Conservation (phyloP, 1,140 invertebrate genomes). For the Onthophagus taurus region DNA sequence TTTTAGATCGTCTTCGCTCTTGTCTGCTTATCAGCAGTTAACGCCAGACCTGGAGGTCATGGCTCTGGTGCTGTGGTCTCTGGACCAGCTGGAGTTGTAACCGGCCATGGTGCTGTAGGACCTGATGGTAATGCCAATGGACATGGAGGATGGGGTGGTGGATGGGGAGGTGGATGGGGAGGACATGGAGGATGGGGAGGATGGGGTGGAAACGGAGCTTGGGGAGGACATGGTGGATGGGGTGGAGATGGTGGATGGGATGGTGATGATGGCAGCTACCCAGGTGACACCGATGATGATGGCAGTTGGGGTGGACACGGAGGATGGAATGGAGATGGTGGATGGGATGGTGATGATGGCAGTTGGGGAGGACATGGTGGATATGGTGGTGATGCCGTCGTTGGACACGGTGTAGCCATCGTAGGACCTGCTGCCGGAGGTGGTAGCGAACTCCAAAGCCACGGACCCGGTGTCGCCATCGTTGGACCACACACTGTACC, state of each 20-base stretch:
- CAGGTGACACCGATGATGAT: background rate
- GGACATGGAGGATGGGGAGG: slow-evolving; percentile 8
- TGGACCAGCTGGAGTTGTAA: slow-evolving; percentile 10
- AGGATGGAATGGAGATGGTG: slow-evolving; percentile 2
- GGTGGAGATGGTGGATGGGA: slow-evolving; percentile 8
- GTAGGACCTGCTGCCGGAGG: slow-evolving; percentile 8
- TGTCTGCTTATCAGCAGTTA: slow-evolving; percentile 17
- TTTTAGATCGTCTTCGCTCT: slow-evolving; percentile 14
- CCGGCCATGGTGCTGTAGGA: slow-evolving; percentile 9
- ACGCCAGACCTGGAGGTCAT: slow-evolving; percentile 18
- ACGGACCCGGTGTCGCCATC: slow-evolving; percentile 22
- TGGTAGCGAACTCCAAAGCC: slow-evolving; percentile 12
- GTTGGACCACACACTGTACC: slow-evolving; percentile 26
- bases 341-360: slow-evolving; percentile 4
- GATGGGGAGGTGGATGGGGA: slow-evolving; percentile 12
- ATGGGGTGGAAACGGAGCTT: slow-evolving; percentile 9
- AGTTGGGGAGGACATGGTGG: slow-evolving; percentile 8
- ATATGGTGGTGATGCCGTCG: slow-evolving; percentile 13
- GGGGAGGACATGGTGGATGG: slow-evolving; percentile 6
- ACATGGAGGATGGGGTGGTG: slow-evolving; percentile 14
- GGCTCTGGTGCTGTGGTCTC: slow-evolving; percentile 11
- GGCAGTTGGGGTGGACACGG: slow-evolving; percentile 9
- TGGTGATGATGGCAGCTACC: slow-evolving; percentile 14
- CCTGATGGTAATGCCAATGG: slow-evolving; percentile 6
- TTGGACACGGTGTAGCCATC: slow-evolving; percentile 11